Evolutionary conservation across 2,888 invertebrate genomes (phyloP), one percentile per base, ranked within the genome.

Genomic region (Volucella bombylans): DNA sequence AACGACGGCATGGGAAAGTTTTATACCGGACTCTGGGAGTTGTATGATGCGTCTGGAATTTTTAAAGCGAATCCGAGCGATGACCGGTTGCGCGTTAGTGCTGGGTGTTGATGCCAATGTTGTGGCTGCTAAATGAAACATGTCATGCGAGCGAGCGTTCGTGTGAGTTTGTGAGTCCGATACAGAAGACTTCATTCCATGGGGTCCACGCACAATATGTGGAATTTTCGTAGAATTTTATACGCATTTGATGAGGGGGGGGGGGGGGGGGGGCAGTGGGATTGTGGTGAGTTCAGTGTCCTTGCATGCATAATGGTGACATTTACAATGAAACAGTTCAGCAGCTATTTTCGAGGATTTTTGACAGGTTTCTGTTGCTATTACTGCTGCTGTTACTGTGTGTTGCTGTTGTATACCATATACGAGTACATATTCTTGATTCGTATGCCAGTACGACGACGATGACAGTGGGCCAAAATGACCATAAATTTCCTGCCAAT

Each of bases 401-500:
- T 31, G 31, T 6, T 31, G 31, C 0, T 31, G 31, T 31, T n/a
- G n/a, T n/a, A n/a, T n/a, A n/a, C 0, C 2, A 6, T 31, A 6
- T 49, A 8, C 2, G 11, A 15, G 54, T 50, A 50, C 14, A 41
- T 47, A 14, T 38, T 15, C 55, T 31, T 4, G 6, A 59, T 59
- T 61, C 10, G 47, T 41, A 67, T 73, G 52, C 18, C 14, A 38
- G 43, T n/a, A 43, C 62, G 23, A 31, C 49, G 38, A 72, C 59
- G 64, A 31, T 31, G 31, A 54, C 61, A 72, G 23, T 65, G 47
- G 64, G 31, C 61, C 45, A 71, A 54, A 57, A 15, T 49, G 45
- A 62, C 67, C 47, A 77, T 81, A 81, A 85, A 85, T 81, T 72
- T 76, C 72, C 55, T 64, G 81, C 76, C 76, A 81, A 85, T 72